Conservation (phyloP, 2,113 vertebrate genomes). For the Parotia lawesii region DNA sequence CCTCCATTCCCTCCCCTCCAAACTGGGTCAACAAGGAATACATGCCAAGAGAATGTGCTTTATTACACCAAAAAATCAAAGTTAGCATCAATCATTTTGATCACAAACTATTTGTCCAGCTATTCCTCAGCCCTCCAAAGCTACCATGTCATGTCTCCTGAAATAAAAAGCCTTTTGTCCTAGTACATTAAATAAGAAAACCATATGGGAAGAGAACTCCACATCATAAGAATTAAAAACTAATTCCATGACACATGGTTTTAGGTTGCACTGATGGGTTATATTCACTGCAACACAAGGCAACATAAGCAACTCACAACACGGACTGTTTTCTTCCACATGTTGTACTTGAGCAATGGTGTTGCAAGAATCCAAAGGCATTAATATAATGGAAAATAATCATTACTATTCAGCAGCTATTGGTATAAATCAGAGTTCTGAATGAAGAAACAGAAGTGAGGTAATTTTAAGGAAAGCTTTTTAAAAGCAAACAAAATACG, state of each 20-base stretch:
- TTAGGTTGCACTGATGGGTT: background rate
- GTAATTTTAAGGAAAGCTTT: background rate
- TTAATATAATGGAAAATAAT: background rate
- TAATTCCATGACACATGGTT: background rate
- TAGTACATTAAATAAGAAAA: background rate
- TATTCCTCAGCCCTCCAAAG: background rate
- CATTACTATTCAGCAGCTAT: background rate
- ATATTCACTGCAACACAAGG: background rate
- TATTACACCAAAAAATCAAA: background rate
- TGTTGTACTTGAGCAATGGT: background rate
- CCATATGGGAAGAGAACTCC: background rate
- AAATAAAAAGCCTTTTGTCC: background rate
- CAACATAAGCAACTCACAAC: background rate
- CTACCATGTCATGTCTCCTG: background rate
- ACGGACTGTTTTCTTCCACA: background rate
- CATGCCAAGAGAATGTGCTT: background rate
- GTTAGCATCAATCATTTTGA: background rate
- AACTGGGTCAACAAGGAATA: background rate
- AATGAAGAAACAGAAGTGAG: background rate
- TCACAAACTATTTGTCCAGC: background rate
- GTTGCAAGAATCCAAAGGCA: background rate
- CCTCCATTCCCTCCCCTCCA: fast-evolving
- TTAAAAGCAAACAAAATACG: background rate
- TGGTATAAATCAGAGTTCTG: background rate
- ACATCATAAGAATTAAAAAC: background rate